Evolutionary conservation across 2,113 vertebrate species (phyloP).

Genomic region (Riparia riparia): DNA sequence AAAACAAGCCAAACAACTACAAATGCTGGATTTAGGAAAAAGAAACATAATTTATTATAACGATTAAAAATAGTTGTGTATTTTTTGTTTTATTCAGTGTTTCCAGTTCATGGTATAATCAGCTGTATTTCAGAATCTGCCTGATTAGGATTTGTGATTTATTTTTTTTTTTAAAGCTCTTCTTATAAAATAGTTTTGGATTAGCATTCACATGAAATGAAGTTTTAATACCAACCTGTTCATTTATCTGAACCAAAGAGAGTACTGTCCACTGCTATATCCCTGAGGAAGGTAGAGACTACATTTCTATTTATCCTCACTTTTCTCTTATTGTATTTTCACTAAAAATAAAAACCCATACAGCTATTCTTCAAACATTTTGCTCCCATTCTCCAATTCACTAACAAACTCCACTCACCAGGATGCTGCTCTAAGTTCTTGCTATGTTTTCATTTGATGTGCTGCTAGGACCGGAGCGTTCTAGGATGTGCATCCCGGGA

Average conservation of each 20-base stretch:
- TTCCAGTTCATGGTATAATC: not conserved
- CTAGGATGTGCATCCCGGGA: not conserved
- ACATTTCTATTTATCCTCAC: not conserved
- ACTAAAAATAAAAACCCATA: not conserved
- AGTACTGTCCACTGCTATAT: not conserved
- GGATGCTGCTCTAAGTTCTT: not conserved
- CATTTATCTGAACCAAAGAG: not conserved
- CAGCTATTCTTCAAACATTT: not conserved
- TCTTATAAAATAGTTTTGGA: conserved; percentile 31
- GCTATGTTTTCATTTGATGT: not conserved
- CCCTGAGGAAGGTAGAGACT: not conserved
- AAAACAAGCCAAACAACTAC: not conserved
- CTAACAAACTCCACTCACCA: not conserved
- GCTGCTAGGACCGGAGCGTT: not conserved
- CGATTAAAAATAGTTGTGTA: not conserved
- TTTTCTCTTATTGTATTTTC: not conserved
- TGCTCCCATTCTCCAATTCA: not conserved
- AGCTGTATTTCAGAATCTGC: not conserved
- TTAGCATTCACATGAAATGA: conserved; percentile 30
- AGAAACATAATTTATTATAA: conserved; percentile 1
- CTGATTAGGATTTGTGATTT: conserved; percentile 2
- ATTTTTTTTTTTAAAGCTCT: not conserved
- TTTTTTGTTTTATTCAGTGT: not conserved
- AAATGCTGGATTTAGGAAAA: conserved; percentile 8
- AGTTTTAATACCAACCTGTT: conserved; percentile 15